Evolutionary conservation across 2,113 vertebrate species (phyloP), one percentile per base, ranked within the genome.

Genomic region (Ptilorrhoa leucosticta): DNA sequence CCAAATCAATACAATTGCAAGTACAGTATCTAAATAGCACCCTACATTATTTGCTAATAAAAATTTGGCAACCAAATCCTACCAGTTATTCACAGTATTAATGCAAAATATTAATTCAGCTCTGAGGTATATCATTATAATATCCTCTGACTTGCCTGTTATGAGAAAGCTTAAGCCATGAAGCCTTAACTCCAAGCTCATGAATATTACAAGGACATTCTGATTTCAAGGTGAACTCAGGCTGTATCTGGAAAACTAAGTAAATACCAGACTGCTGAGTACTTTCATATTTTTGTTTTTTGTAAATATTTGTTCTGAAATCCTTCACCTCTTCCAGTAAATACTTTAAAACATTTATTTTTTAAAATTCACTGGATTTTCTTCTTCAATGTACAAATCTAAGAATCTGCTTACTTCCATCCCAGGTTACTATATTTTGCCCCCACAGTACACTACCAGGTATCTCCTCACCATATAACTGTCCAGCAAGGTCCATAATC

Each of bases 401-500:
- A 60, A 51, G 10, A 71, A 50, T 51, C 19, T 87, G 22, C 24
- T 76, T 72, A 18, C 21, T 64, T 31, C 28, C 63, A 17, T n/a
- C 28, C 40, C 44, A 61, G 33, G 7, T 24, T 73, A 17, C 10
- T 58, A 26, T 19, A 45, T 30, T 58, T 53, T 42, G 57, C 71
- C 10, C 54, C 42, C 45, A 26, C n/a, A 57, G 26, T 31, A 70
- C 72, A 33, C 82, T 77, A 60, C 35, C 51, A 87, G 13, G 8
- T 11, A 24, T 44, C 23, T 82, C 20, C 97, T 98, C 83, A 99
- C 99, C 99, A 33, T 99, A 98, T 73, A 99, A 96, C 10, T 3
- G 96, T 71, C 97, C 83, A 37, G 99, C 98, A 13, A 99, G 97
- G 66, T 98, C 97, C 8, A 77, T 97, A 92, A 99, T 98, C 96